These are phyloP conservation scores for Philopedon plagiatum DNA, from an alignment of 2,888 invertebrate genomes.

Conservation along the genomic window DNA sequence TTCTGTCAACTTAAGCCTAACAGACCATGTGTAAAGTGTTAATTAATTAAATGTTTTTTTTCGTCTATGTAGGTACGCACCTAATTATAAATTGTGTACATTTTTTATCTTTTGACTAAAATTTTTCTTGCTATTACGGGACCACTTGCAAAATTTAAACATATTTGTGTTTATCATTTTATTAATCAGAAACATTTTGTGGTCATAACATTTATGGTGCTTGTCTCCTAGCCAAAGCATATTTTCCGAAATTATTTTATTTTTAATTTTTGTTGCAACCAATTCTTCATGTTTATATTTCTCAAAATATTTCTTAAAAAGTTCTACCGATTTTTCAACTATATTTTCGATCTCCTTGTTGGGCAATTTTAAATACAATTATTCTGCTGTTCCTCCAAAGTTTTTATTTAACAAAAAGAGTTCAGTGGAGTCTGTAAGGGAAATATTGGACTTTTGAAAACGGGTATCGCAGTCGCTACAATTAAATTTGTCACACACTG, in stretches of 20 bases:
- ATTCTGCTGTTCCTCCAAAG: neutral
- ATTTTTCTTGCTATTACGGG: too few relatives aligned
- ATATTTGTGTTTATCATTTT: too few relatives aligned
- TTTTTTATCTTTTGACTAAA: too few relatives aligned
- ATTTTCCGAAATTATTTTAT: neutral
- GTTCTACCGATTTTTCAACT: neutral
- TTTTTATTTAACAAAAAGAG: neutral
- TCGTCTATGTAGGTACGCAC: too few relatives aligned
- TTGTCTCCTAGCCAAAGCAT: neutral
- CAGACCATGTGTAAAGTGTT: too few relatives aligned
- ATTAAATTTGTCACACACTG: neutral
- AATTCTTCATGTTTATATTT: neutral
- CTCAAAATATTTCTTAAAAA: neutral
- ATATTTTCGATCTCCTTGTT: neutral
- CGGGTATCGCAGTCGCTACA: neutral
- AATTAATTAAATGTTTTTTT: too few relatives aligned
- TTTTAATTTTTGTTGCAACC: neutral
- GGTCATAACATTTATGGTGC: neutral
- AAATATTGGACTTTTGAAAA: neutral
- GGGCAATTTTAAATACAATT: neutral
- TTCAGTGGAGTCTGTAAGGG: neutral
- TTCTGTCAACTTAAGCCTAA: too few relatives aligned
- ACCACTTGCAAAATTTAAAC: too few relatives aligned
- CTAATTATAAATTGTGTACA: too few relatives aligned
- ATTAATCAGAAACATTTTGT: neutral